Percentiles rank a stretch among this genome's conserved stretches.
These are phyloP conservation scores for Trichechus manatus DNA, from an alignment of 2,113 vertebrate species.

Conservation along the genomic window DNA sequence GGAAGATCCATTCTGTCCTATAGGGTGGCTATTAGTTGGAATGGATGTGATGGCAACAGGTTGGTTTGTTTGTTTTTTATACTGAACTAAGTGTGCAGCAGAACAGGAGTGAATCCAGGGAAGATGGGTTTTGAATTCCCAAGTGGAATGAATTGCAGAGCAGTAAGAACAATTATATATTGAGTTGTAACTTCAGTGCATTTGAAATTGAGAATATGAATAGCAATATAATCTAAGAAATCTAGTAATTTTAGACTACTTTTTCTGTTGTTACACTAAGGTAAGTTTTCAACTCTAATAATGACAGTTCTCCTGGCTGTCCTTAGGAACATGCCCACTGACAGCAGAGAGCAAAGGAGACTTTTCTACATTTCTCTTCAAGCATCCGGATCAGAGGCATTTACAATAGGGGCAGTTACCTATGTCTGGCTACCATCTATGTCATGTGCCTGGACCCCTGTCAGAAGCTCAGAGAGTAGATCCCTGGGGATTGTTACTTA, in stretches of 20 bases:
- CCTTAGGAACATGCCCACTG: not conserved
- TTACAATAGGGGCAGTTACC: not conserved
- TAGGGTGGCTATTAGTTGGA: too few species aligned
- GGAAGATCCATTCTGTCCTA: too few species aligned
- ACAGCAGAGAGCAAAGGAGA: not conserved
- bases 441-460: not conserved
- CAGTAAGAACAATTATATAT: slow-evolving; percentile 5
- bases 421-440: not conserved
- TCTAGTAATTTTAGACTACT: slow-evolving; percentile 4
- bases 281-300: slow-evolving; percentile 24
- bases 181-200: slow-evolving; percentile 3
- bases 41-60: too few species aligned
- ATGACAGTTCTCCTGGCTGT: not conserved
- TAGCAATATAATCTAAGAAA: slow-evolving; percentile 11
- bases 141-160: not conserved
- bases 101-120: not conserved
- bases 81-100: not conserved
- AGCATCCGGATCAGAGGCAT: not conserved
- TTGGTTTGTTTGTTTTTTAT: too few species aligned
- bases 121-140: slow-evolving; percentile 30
- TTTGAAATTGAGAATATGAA: slow-evolving; percentile 60
- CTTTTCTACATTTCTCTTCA: slow-evolving; percentile 34
- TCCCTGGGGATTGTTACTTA: not conserved
- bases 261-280: slow-evolving; percentile 20
- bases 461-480: not conserved